A percentile compares a stretch with the other conserved stretches of the same genome.
Evolutionary conservation across 2,113 vertebrate genomes (phyloP).

Genomic region (Sander lucioperca): DNA sequence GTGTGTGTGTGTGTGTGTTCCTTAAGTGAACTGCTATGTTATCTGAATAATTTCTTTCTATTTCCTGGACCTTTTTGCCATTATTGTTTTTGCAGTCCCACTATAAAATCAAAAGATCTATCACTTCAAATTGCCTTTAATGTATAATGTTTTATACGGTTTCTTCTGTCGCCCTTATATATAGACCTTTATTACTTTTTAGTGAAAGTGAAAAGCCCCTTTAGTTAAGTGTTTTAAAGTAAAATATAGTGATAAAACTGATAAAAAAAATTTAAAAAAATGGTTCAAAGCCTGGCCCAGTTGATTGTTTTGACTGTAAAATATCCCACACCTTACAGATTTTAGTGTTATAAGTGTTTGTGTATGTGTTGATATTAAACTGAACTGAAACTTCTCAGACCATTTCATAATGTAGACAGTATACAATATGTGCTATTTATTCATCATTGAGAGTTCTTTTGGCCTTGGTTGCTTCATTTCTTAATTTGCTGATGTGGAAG

Average conservation of each 20-base stretch:
- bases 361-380: not conserved
- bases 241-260: not conserved
- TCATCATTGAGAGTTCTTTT: not conserved
- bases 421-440: not conserved
- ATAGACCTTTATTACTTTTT: not conserved
- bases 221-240: not conserved
- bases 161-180: not conserved
- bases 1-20: constrained; percentile 8
- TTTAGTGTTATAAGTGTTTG: not conserved
- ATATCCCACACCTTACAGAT: not conserved
- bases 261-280: too few species aligned
- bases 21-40: constrained; percentile 10
- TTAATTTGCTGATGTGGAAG: constrained; percentile 25
- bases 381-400: not conserved
- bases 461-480: not conserved
- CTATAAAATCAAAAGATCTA: not conserved
- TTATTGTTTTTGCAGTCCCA: not conserved
- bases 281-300: not conserved
- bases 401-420: not conserved
- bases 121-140: not conserved
- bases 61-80: constrained; percentile 2
- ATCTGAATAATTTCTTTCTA: constrained; percentile 9
- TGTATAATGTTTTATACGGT: not conserved
- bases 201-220: not conserved
- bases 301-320: not conserved